Evolutionary conservation across 2,888 invertebrate species (phyloP), one percentile per base, ranked within the genome.

Genomic region (Amblyjoppa fuscipennis): DNA sequence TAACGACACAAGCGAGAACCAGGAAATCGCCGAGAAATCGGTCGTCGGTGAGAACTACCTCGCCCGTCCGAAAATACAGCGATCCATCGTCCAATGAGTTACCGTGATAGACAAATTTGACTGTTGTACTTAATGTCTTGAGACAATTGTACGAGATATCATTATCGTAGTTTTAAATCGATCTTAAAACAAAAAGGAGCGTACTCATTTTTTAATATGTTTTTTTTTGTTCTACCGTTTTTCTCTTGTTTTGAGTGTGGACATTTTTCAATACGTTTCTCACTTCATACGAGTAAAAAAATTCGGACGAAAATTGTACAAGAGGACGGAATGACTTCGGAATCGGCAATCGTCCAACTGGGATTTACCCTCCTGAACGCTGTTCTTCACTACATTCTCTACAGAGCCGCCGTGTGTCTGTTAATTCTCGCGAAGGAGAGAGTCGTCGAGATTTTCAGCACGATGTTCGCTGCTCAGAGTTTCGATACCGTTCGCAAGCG

Each of bases 311-410:
- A 69, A 34, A 71, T 66, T 56, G 3, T 64, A 25, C 41, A 38
- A 69, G 59, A 45, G 38, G 38, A 34, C 25, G 41, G 31, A 28
- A 87, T 87, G 87, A 85, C 82, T 4, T 88, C 77, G n/a, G 90
- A 91, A 25, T 89, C 90, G 13, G 74, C 89, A n/a, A 68, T 90
- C 38, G 69, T 68, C 11, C 87, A 82, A 59, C 71, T 92, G 25
- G 89, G 88, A 51, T 59, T 90, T 38, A 88, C 90, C 16, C 87
- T 92, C 61, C 51, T 91, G 0, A 92, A 92, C 71, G 92, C 92
- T 11, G 75, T 92, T 9, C 51, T 92, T 9, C 91, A 93, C 75
- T 93, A 93, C 81, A 88, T 91, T 25, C 85, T 93, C 5, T 93
- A 93, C 66, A 89, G 89, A 83, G 61, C 90, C 7, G 89, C 90